phyloP scores from a whole-genome alignment of 2,113 vertebrate species.

The Hypomesus transpacificus region DNA sequence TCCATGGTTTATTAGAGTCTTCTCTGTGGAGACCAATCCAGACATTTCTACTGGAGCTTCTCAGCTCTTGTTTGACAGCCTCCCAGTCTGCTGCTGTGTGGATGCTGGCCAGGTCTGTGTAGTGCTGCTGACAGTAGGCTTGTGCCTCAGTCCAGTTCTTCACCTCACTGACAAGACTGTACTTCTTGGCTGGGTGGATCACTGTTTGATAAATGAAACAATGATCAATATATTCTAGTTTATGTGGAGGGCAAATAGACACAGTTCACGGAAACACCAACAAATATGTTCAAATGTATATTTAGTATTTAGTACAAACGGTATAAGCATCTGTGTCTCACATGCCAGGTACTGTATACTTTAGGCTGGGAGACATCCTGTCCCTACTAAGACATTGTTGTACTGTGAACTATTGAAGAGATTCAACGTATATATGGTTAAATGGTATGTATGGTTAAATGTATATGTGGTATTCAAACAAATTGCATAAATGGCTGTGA shows the following conservation, averaged over 20 bases:
- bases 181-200: not conserved
- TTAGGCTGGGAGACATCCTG: no score
- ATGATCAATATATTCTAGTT: not conserved
- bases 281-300: no score
- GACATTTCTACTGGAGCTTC: not conserved
- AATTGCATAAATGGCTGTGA: no score
- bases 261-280: no score
- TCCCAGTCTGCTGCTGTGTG: conserved; percentile 3
- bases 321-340: no score
- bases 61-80: not conserved
- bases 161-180: not conserved
- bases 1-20: not conserved
- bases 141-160: not conserved
- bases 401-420: no score
- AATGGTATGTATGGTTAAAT: no score
- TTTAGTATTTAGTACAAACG: no score
- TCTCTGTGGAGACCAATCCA: not conserved
- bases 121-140: not conserved
- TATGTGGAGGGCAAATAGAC: not conserved
- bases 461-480: no score
- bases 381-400: no score
- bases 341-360: no score
- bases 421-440: no score
- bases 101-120: not conserved
- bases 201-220: not conserved